Conservation (phyloP, 1,140 invertebrate genomes). For the Papilio dardanus region DNA sequence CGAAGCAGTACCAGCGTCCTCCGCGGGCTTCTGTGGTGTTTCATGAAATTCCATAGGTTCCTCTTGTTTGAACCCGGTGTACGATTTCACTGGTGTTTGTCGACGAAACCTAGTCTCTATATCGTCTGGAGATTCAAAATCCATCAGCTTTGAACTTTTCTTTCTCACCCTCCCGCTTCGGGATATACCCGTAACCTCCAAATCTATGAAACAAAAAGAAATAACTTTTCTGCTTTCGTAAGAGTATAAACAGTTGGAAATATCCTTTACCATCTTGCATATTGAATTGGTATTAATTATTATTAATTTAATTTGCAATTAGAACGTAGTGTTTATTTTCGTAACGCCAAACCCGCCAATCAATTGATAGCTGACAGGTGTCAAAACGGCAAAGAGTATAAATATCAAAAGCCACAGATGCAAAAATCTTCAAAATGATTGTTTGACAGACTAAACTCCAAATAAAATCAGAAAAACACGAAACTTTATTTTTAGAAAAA, state of each 20-base stretch:
- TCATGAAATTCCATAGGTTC: slow-evolving; percentile 58
- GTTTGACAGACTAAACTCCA: too few species aligned
- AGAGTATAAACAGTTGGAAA: neutral
- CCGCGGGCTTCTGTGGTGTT: slow-evolving; percentile 50
- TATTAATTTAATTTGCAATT: neutral
- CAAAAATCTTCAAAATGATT: neutral
- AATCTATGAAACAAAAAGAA: slow-evolving; percentile 81
- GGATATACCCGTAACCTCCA: slow-evolving; percentile 93
- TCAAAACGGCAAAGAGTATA: neutral
- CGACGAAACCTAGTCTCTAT: slow-evolving; percentile 81
- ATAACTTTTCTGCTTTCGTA: neutral
- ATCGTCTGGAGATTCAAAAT: slow-evolving; percentile 95
- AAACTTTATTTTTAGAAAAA: too few species aligned
- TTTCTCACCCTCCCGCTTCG: slow-evolving; percentile 94
- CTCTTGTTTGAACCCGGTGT: slow-evolving; percentile 54
- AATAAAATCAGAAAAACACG: too few species aligned
- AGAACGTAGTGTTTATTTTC: slow-evolving; percentile 24
- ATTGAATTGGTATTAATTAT: neutral
- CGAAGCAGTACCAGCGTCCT: slow-evolving; percentile 78
- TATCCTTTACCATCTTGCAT: slow-evolving; percentile 60
- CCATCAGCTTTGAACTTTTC: slow-evolving; percentile 96
- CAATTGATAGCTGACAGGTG: neutral
- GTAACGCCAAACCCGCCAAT: neutral
- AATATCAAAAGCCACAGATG: neutral
- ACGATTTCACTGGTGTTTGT: slow-evolving; percentile 64